A percentile compares a stretch with the other conserved stretches of the same genome.
phyloP scores from a whole-genome alignment of 2,797 vertebrate species.

The Tamandua tetradactyla region DNA sequence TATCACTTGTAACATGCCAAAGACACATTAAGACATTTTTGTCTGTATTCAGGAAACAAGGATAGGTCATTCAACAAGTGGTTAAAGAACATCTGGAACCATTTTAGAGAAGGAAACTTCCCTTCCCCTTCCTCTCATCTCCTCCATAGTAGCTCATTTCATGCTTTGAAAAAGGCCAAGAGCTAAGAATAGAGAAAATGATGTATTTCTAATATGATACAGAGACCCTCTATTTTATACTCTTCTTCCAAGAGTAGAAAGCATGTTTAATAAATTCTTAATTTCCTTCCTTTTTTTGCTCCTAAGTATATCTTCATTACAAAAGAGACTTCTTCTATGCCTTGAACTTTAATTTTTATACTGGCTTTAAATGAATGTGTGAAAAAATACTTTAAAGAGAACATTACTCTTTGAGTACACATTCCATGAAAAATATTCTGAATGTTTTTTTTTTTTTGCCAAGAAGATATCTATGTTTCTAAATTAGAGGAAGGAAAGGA shows the following conservation, averaged over 20 bases:
- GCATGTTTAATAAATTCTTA: conserved; percentile 32
- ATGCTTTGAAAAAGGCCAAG: conserved; percentile 35
- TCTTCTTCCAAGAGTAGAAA: conserved; percentile 26
- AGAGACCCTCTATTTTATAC: conserved; percentile 6
- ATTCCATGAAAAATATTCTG: not conserved
- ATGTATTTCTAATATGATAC: conserved; percentile 1
- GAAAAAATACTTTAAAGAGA: conserved; percentile 44
- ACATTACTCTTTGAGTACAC: not conserved
- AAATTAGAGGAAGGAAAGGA: conserved; percentile 33
- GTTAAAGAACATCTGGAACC: not conserved
- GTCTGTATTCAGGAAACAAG: conserved; percentile 39
- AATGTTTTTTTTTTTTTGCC: not conserved
- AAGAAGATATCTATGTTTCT: conserved; percentile 36
- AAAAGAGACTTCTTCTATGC: conserved; percentile 2
- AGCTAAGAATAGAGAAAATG: conserved; percentile 40
- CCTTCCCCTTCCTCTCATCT: not conserved
- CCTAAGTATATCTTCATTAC: conserved; percentile 3
- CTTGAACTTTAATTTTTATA: conserved; percentile 53
- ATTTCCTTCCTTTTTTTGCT: conserved; percentile 48
- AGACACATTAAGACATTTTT: conserved; percentile 49
- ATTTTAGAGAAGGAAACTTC: conserved; percentile 1
- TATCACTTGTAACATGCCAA: conserved; percentile 71
- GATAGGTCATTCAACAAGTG: not conserved
- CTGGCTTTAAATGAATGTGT: not conserved
- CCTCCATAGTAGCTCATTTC: not conserved